phyloP scores from a whole-genome alignment of 2,888 invertebrate species.

The Epiblema foenella region DNA sequence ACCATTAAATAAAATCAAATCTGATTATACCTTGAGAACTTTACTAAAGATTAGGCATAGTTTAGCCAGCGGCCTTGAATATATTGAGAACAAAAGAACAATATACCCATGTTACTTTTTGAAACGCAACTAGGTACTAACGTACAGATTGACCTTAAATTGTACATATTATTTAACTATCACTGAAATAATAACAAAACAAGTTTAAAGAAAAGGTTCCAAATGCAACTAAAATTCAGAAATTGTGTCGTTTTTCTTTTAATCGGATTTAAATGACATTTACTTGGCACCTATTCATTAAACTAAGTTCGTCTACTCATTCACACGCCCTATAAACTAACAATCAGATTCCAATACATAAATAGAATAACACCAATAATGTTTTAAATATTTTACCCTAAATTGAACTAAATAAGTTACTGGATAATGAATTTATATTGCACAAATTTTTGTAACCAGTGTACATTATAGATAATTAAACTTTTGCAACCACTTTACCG shows the following conservation, averaged over 20 bases:
- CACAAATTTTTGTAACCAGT: slow-evolving; percentile 39
- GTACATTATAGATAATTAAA: slow-evolving; percentile 3
- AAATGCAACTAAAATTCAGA: neutral
- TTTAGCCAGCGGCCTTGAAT: slow-evolving; percentile 9
- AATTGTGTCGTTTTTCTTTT: neutral
- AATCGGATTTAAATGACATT: too few species aligned
- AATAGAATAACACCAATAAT: slow-evolving; percentile 36
- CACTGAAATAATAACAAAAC: slow-evolving; percentile 29
- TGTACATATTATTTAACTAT: slow-evolving; percentile 9
- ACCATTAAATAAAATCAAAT: neutral
- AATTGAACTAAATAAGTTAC: slow-evolving; percentile 43
- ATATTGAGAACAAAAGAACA: slow-evolving; percentile 26
- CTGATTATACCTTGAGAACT: neutral
- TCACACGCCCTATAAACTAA: slow-evolving; percentile 14
- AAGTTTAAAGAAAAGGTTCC: slow-evolving; percentile 6
- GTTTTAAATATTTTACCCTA: slow-evolving; percentile 31
- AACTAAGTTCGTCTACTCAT: neutral
- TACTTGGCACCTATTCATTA: slow-evolving; percentile 3
- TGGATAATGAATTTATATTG: slow-evolving; percentile 39
- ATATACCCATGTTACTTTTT: slow-evolving; percentile 2
- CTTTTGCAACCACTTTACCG: neutral
- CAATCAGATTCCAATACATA: slow-evolving; percentile 17
- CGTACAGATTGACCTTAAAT: slow-evolving; percentile 18
- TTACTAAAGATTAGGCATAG: neutral
- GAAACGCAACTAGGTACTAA: neutral